Percentiles rank a stretch among this genome's conserved stretches.
These are phyloP conservation scores for Diachrysia chrysitis DNA, from an alignment of 2,888 invertebrate species.

Conservation along the genomic window DNA sequence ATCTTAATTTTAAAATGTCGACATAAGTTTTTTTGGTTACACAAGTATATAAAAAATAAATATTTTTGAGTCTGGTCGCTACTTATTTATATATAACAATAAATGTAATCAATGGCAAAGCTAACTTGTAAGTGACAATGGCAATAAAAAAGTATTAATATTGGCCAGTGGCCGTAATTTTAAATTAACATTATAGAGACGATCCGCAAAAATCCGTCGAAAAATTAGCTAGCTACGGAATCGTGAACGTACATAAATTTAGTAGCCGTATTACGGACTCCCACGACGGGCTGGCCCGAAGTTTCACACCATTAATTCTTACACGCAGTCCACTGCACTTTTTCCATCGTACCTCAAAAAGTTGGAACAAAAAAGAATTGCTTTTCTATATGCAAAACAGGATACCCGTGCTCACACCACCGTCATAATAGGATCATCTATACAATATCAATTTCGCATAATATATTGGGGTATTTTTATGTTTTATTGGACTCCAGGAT, in stretches of 20 bases:
- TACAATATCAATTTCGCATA: conserved; percentile 79
- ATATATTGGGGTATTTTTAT: conserved; percentile 84
- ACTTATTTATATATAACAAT: not conserved
- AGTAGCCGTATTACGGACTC: conserved; percentile 61
- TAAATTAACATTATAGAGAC: too few species aligned
- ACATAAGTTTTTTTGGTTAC: not conserved
- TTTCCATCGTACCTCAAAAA: conserved; percentile 67
- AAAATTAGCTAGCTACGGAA: conserved; percentile 53
- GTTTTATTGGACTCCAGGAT: conserved; percentile 83
- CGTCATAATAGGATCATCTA: conserved; percentile 84
- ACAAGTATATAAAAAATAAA: too few species aligned
- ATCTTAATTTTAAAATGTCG: conserved; percentile 1
- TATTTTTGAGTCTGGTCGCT: not conserved
- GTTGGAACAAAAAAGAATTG: conserved; percentile 64
- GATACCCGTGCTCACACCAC: conserved; percentile 70
- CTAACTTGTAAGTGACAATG: too few species aligned
- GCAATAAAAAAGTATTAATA: too few species aligned
- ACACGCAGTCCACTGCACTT: conserved; percentile 83
- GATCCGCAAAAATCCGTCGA: conserved; percentile 51
- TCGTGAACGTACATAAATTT: conserved; percentile 83
- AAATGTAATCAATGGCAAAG: conserved; percentile 52
- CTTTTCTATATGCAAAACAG: conserved; percentile 84
- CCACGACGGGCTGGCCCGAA: conserved; percentile 66
- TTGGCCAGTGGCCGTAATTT: too few species aligned
- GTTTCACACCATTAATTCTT: conserved; percentile 87